These are phyloP conservation scores for Vanessa atalanta DNA, from an alignment of 1,140 invertebrate species.

Conservation along the genomic window DNA sequence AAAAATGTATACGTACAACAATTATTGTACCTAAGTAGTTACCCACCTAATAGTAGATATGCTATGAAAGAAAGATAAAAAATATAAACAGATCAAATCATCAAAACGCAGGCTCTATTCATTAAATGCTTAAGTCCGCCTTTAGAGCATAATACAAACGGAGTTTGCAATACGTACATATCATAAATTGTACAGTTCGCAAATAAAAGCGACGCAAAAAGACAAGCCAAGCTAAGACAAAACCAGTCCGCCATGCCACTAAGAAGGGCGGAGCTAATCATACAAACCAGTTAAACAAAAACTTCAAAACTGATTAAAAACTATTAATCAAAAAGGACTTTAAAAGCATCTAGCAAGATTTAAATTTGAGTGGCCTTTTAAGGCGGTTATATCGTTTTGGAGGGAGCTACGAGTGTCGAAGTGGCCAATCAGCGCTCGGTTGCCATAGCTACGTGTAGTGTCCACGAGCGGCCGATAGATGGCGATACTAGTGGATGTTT, in stretches of 20 bases:
- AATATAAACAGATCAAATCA: conserved; percentile 11
- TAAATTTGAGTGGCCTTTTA: conserved; percentile 49
- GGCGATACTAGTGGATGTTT: conserved; percentile 49
- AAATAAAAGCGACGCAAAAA: conserved; percentile 64
- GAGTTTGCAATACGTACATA: conserved; percentile 25
- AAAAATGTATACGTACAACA: not conserved
- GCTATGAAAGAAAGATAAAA: not conserved
- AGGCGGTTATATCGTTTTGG: conserved; percentile 52
- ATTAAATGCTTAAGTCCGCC: conserved; percentile 28
- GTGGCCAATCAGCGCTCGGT: conserved; percentile 75
- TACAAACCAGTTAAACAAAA: conserved; percentile 35
- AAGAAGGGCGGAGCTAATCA: conserved; percentile 73
- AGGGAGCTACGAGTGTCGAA: conserved; percentile 40
- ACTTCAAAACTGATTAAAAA: conserved; percentile 41
- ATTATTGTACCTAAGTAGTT: not conserved
- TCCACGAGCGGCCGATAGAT: conserved; percentile 51
- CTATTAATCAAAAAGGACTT: conserved; percentile 50
- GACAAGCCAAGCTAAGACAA: conserved; percentile 58
- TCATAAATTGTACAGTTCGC: conserved; percentile 24
- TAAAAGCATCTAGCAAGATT: conserved; percentile 45
- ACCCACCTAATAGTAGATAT: not conserved
- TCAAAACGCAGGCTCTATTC: conserved; percentile 27
- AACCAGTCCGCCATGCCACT: conserved; percentile 68
- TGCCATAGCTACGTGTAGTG: conserved; percentile 59
- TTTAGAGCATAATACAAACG: conserved; percentile 22